Evolutionary conservation across 2,113 vertebrate species (phyloP), one percentile per base, ranked within the genome.

Genomic region (Phaethon lepturus): DNA sequence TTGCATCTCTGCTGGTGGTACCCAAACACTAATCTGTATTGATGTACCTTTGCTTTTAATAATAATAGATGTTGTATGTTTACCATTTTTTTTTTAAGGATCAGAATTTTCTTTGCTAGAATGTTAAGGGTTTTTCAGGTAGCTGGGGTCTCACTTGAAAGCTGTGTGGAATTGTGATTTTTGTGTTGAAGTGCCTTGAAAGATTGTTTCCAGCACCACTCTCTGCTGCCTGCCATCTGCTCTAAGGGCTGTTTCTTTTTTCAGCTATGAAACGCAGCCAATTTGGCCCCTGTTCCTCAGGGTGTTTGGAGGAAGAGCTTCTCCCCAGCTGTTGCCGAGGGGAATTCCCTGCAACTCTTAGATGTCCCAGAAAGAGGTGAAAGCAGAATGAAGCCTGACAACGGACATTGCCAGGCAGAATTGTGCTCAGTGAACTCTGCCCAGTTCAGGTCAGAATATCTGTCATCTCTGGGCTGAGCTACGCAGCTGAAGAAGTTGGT

Each of bases 241-340:
- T 97, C 77, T 68, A 28, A 96, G 93, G 96, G 87, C 84, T 95
- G 74, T 93, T 97, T 97, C 91, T 87, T 91, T 95, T 96, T 95
- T 91, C 94, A 92, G 93, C 88, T 95, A 33, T 94, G 95, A 97
- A 94, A 92, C 2, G 1, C 88, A 88, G 96, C 97, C 96, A 97
- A 75, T 81, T 97, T 97, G 93, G 90, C 94, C 82, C 78, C 49
- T n/a, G 44, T 64, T 95, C 82, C 95, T 96, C 74, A 24, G 93
- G 90, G 94, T 84, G 58, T 58, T 68, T 83, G 84, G 71, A 93
- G 31, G 76, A 95, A 90, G 62, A 77, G 78, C 86, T 83, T 95
- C 88, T 96, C 86, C 68, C 80, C 91, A 95, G 86, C 92, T 88
- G 90, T 29, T 95, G 96, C 97, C 26, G 1, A 66, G 42, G 80